Evolutionary conservation across 1,140 invertebrate genomes (phyloP), one percentile per base, ranked within the genome.

Genomic region (Drosophila burlai): DNA sequence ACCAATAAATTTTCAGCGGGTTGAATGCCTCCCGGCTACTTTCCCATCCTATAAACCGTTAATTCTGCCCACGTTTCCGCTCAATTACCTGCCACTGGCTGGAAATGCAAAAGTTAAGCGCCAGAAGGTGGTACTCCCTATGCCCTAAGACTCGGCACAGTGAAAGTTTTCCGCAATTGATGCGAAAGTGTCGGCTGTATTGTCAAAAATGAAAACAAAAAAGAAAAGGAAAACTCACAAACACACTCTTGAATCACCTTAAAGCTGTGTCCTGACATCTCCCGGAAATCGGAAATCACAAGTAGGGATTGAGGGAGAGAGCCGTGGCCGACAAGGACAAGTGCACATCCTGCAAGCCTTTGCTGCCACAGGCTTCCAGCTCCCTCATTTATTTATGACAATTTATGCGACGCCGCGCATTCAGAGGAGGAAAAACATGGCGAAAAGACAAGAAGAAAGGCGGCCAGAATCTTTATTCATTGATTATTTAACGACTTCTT

Each of bases 401-500:
- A 76, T 76, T 76, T 76, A 46, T 76, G 74, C 61, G 71, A 18
- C 15, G 59, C 8, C 24, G 36, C 24, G 59, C n/a, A 10, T 26
- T n/a, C 34, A 26, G n/a, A 43, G 4, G 26, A n/a, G 36, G 57
- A 62, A 61, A 80, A 74, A 54, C 68, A 72, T 38, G 57, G 61
- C 76, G 61, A 29, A 55, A 55, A 64, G 46, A 47, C 59, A 60
- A 58, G 66, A 60, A 58, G 66, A 65, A 54, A 50, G 60, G 34
- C 66, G 50, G 63, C 40, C 45, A 73, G 84, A 90, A 89, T 90
- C 85, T 91, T 84, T 82, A 83, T 91, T 87, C 91, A 92, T 92
- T 92, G 91, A 92, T 92, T 92, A 92, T 92, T 92, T 92, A 92
- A 92, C 91, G 91, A 92, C 83, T 92, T 92, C 90, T 92, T 92